These are phyloP conservation scores for Marmota flaviventris DNA, from an alignment of 2,113 vertebrate genomes.

Conservation along the genomic window DNA sequence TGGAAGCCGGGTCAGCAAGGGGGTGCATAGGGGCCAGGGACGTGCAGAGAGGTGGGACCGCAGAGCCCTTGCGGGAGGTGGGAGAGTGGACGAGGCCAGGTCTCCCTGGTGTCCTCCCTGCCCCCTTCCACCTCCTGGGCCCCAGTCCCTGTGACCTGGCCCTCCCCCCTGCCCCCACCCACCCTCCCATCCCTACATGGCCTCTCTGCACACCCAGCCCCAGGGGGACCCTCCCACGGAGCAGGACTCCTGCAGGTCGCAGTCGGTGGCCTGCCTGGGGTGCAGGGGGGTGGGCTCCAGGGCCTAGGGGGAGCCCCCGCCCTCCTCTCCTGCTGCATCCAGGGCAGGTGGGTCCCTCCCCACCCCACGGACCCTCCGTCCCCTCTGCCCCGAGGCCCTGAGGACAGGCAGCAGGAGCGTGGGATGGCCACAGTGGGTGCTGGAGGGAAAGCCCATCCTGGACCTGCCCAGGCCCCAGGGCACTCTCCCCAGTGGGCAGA, in stretches of 20 bases:
- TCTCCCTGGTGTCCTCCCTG: not conserved
- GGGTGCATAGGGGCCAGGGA: rapidly evolving
- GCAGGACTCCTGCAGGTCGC: not conserved
- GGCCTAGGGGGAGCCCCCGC: no score
- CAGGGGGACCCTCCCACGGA: not conserved
- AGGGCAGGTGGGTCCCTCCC: not conserved
- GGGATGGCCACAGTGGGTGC: not conserved
- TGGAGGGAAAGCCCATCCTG: not conserved
- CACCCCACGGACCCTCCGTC: not conserved
- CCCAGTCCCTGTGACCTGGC: not conserved
- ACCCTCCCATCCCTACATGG: not conserved
- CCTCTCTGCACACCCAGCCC: not conserved
- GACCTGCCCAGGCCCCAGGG: not conserved
- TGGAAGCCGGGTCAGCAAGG: not conserved
- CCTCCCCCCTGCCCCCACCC: not conserved
- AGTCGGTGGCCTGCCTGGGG: not conserved
- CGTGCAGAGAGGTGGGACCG: rapidly evolving
- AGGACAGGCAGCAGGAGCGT: not conserved
- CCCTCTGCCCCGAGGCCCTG: not conserved
- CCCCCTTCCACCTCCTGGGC: not conserved
- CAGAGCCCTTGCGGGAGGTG: rapidly evolving
- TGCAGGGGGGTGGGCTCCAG: no score
- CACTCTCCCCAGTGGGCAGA: not conserved
- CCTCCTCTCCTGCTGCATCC: not conserved
- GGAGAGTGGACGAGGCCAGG: not conserved